Percentiles rank a stretch among this genome's conserved stretches.
phyloP scores from a whole-genome alignment of 2,113 vertebrate species.

The Gobiocypris rarus region DNA sequence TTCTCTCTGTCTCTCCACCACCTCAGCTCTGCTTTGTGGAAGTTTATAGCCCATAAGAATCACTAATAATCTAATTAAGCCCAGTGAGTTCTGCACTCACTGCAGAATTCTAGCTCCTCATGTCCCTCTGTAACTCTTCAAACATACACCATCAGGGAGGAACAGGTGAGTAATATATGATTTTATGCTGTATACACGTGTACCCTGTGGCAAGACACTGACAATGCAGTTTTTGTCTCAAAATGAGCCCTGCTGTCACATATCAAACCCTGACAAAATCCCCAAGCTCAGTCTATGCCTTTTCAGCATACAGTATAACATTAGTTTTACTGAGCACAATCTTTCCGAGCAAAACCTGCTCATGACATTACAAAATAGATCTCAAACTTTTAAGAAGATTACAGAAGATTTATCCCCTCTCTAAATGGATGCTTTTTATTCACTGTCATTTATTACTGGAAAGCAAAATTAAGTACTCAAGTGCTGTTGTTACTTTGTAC shows the following conservation, averaged over 20 bases:
- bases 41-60: constrained; percentile 24
- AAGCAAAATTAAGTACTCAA: not conserved
- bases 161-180: constrained; percentile 25
- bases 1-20: constrained; percentile 10
- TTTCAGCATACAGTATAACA: not conserved
- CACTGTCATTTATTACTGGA: not conserved
- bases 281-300: not conserved
- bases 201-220: constrained; percentile 37
- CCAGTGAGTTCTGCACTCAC: constrained; percentile 7
- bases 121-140: not conserved
- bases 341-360: not conserved
- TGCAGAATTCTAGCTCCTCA: constrained; percentile 17
- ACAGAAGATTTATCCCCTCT: not conserved
- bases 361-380: constrained; percentile 12
- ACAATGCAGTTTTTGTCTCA: constrained; percentile 27
- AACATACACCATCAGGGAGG: constrained; percentile 11
- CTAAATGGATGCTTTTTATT: constrained; percentile 5
- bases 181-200: constrained; percentile 15
- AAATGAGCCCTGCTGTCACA: constrained; percentile 13
- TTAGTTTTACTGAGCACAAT: not conserved
- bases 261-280: constrained; percentile 11
- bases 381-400: constrained; percentile 6
- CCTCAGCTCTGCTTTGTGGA: not conserved
- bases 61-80: constrained; percentile 24
- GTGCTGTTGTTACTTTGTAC: not conserved